Percentiles rank a stretch among this genome's conserved stretches.
Evolutionary conservation across 2,797 vertebrate genomes (phyloP).

Genomic region (Tangara arthus): DNA sequence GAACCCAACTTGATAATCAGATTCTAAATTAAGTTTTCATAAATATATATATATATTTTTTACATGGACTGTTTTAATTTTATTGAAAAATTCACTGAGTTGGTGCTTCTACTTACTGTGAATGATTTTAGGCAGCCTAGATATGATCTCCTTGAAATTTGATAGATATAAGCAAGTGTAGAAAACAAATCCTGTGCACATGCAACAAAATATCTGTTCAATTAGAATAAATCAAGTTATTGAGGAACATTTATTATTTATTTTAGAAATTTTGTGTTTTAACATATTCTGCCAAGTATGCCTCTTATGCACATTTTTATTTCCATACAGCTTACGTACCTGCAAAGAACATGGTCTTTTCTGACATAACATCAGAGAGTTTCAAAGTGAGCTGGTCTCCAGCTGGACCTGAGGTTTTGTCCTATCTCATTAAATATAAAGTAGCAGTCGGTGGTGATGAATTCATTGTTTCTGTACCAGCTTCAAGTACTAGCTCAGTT

Average conservation of each 20-base stretch:
- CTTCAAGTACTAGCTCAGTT: slow-evolving; percentile 76
- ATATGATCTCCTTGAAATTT: not conserved
- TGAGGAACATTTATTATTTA: not conserved
- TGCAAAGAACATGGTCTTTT: slow-evolving; percentile 85
- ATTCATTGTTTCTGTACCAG: slow-evolving; percentile 84
- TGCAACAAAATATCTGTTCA: not conserved
- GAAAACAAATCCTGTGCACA: not conserved
- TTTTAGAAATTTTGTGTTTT: not conserved
- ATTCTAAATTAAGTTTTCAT: not conserved
- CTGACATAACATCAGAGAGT: slow-evolving; percentile 84
- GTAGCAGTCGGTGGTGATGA: slow-evolving; percentile 76
- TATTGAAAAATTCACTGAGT: not conserved
- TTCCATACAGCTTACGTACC: slow-evolving; percentile 79
- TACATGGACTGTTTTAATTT: not conserved
- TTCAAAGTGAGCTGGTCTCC: slow-evolving; percentile 87
- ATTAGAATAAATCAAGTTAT: not conserved
- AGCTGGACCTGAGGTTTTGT: slow-evolving; percentile 78
- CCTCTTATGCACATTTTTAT: not conserved
- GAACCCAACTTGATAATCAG: not conserved
- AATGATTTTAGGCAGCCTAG: not conserved
- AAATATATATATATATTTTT: not conserved
- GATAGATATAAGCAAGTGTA: not conserved
- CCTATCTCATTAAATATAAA: slow-evolving; percentile 85
- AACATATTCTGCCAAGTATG: not conserved
- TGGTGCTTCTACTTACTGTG: not conserved